phyloP scores from a whole-genome alignment of 2,888 invertebrate genomes.

The Drosophila robusta region DNA sequence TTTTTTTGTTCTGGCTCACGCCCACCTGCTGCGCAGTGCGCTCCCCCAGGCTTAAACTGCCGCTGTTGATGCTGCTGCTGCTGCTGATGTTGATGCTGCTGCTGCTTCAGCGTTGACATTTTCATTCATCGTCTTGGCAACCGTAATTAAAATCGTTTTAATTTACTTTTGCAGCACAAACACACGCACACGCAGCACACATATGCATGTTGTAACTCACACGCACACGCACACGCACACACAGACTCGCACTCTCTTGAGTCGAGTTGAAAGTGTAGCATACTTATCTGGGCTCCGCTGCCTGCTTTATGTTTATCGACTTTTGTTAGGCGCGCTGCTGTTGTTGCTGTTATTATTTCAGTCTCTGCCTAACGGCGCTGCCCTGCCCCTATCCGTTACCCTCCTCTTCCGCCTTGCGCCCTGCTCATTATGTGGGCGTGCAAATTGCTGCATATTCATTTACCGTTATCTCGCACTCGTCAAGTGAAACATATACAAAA shows the following conservation, averaged over 20 bases:
- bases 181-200: slow-evolving; percentile 28
- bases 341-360: slow-evolving; percentile 67
- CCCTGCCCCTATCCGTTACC: not conserved
- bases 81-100: slow-evolving; percentile 37
- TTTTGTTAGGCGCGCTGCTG: slow-evolving; percentile 68
- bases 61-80: slow-evolving; percentile 31
- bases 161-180: slow-evolving; percentile 77
- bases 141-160: slow-evolving; percentile 84
- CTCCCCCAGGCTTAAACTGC: slow-evolving; percentile 31
- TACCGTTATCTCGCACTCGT: slow-evolving; percentile 79
- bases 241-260: slow-evolving; percentile 6
- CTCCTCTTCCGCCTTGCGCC: not conserved
- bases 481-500: slow-evolving; percentile 73
- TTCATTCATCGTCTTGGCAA: slow-evolving; percentile 82
- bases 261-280: slow-evolving; percentile 63
- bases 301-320: slow-evolving; percentile 79
- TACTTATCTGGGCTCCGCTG: slow-evolving; percentile 68
- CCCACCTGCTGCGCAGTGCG: slow-evolving; percentile 58
- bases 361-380: slow-evolving; percentile 56
- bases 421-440: slow-evolving; percentile 80
- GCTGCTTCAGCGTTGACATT: slow-evolving; percentile 73
- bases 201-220: not conserved
- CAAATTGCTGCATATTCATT: slow-evolving; percentile 81
- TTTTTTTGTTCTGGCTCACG: slow-evolving; percentile 11
- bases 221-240: slow-evolving; percentile 18